phyloP scores from a whole-genome alignment of 2,797 vertebrate species.

The Esox lucius region DNA sequence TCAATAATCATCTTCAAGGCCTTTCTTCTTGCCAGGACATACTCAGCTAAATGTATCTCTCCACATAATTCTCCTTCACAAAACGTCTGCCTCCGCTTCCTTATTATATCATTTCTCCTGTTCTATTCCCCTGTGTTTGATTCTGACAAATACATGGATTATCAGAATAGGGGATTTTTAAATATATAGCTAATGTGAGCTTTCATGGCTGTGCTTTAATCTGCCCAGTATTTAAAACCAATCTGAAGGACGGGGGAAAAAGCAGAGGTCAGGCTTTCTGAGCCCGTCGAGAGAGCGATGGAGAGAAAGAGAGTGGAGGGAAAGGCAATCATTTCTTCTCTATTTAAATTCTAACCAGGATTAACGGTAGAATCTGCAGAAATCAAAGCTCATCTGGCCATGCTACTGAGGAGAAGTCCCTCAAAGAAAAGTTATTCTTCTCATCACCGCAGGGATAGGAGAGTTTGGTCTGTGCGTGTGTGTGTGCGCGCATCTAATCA shows the following conservation, averaged over 20 bases:
- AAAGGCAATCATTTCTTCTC: slow-evolving; percentile 51
- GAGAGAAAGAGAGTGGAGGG: slow-evolving; percentile 34
- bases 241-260: slow-evolving; percentile 77
- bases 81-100: slow-evolving; percentile 67
- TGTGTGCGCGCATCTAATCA: not conserved
- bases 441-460: slow-evolving; percentile 31
- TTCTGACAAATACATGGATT: slow-evolving; percentile 84
- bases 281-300: slow-evolving; percentile 63
- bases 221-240: slow-evolving; percentile 82
- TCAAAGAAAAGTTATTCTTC: slow-evolving; percentile 59
- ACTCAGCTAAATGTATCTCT: slow-evolving; percentile 76
- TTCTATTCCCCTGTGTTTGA: slow-evolving; percentile 81
- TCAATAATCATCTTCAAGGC: slow-evolving; percentile 76
- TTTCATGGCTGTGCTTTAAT: slow-evolving; percentile 82
- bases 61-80: slow-evolving; percentile 73
- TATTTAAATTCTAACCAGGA: slow-evolving; percentile 77
- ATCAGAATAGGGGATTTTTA: slow-evolving; percentile 78
- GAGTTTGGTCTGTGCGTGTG: not conserved
- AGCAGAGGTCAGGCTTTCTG: slow-evolving; percentile 76
- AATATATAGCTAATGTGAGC: slow-evolving; percentile 83
- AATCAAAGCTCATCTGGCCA: slow-evolving; percentile 67
- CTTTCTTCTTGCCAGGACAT: slow-evolving; percentile 61
- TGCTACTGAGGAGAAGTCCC: slow-evolving; percentile 52
- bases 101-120: slow-evolving; percentile 76
- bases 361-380: slow-evolving; percentile 71